Conservation (phyloP, 2,113 vertebrate genomes). For the Microcebus tavaratra region DNA sequence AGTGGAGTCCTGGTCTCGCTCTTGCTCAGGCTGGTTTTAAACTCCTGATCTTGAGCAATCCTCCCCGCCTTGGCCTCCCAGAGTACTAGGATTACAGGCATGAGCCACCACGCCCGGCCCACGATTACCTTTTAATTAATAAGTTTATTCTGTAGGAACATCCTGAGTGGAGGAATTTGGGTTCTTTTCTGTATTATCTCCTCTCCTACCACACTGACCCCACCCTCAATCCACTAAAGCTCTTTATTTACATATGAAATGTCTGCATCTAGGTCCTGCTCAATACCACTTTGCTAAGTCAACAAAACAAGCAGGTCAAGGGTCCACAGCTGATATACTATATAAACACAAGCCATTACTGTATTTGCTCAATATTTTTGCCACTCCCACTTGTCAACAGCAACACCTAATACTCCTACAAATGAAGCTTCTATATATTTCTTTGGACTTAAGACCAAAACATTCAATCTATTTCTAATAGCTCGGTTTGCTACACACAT, state of each 20-base stretch:
- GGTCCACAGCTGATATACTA: neutral
- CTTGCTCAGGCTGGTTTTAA: too few species aligned
- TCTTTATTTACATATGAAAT: neutral
- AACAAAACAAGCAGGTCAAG: neutral
- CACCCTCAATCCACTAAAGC: neutral
- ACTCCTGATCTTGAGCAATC: too few species aligned
- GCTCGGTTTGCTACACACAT: neutral
- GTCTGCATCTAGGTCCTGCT: neutral
- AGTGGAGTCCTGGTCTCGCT: too few species aligned
- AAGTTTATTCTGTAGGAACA: neutral
- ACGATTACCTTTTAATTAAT: neutral
- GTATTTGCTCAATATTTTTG: neutral
- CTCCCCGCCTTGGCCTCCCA: too few species aligned
- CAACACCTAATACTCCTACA: neutral
- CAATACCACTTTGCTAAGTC: neutral
- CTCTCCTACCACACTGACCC: neutral
- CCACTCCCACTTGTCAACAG: neutral
- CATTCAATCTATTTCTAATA: neutral
- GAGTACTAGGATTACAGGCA: too few species aligned
- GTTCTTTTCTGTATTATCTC: neutral
- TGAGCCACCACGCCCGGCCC: too few species aligned
- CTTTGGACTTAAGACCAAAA: neutral
- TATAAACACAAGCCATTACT: neutral
- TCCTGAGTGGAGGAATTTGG: neutral
- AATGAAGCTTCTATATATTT: neutral